Percentiles rank a stretch among this genome's conserved stretches.
Conservation (phyloP, 2,113 vertebrate species). For the Narcine bancroftii region DNA sequence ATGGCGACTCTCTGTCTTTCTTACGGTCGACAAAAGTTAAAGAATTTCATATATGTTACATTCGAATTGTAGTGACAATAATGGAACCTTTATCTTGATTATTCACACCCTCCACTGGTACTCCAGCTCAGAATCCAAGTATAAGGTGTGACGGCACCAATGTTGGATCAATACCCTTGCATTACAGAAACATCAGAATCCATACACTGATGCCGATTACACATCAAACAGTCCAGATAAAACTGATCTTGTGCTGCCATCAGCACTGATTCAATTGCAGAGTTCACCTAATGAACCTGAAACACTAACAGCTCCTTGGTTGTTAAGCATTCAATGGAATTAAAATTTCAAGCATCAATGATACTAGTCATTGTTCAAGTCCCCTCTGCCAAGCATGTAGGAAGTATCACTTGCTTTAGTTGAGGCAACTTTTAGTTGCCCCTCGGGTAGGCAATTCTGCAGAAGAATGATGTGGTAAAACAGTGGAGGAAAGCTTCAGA, state of each 20-base stretch:
- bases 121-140: not conserved
- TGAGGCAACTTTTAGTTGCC: too few relatives aligned
- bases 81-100: too few relatives aligned
- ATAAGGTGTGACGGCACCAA: not conserved
- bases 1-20: too few relatives aligned
- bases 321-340: constrained; percentile 1
- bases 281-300: not conserved
- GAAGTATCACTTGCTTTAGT: not conserved
- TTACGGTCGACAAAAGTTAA: too few relatives aligned
- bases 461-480: not conserved
- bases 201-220: not conserved
- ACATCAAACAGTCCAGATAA: not conserved
- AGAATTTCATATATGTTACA: too few relatives aligned
- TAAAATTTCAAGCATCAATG: not conserved
- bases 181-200: not conserved
- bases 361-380: too few relatives aligned
- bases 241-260: not conserved
- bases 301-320: not conserved
- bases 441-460: not conserved
- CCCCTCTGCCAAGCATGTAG: not conserved
- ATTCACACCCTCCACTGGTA: too few relatives aligned
- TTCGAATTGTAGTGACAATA: too few relatives aligned
- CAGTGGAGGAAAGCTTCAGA: not conserved
- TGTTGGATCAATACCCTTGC: not conserved
- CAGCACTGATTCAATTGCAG: not conserved